phyloP scores from a whole-genome alignment of 2,113 vertebrate genomes.

The Etheostoma cragini region DNA sequence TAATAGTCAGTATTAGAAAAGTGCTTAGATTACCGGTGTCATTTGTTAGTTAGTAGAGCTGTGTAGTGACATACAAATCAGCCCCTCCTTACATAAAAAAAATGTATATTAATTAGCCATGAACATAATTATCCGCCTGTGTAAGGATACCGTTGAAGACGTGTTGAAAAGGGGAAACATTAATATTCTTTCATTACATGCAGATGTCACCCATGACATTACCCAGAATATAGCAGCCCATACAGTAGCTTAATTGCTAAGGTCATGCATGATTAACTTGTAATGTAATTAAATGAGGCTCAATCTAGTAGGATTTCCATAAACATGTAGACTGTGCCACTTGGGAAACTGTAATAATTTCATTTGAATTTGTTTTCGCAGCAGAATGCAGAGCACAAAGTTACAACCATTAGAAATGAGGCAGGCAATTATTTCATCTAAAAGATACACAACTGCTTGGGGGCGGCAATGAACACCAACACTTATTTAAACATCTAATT shows the following conservation, averaged over 20 bases:
- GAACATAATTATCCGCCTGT: background rate
- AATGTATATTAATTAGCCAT: conserved; percentile 1
- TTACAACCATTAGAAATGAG: conserved; percentile 26
- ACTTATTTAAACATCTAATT: conserved; percentile 21
- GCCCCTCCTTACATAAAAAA: conserved; percentile 4
- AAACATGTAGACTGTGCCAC: conserved; percentile 36
- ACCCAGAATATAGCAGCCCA: conserved; percentile 4
- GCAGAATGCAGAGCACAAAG: conserved; percentile 20
- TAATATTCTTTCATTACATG: conserved; percentile 45
- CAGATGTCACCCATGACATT: conserved; percentile 39
- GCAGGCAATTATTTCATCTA: conserved; percentile 28
- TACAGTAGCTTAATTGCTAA: conserved; percentile 24
- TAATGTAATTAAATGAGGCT: conserved; percentile 55
- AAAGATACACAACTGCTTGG: conserved; percentile 19
- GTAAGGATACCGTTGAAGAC: conserved; percentile 18
- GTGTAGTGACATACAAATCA: conserved; percentile 4
- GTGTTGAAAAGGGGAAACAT: conserved; percentile 19
- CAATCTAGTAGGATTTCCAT: conserved; percentile 27
- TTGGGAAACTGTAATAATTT: conserved; percentile 32
- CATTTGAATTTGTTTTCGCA: conserved; percentile 44
- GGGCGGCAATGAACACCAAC: background rate
- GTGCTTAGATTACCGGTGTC: conserved; percentile 53
- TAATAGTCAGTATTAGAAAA: conserved; percentile 66
- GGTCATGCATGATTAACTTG: conserved; percentile 51
- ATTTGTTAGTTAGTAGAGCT: conserved; percentile 34